Evolutionary conservation across 2,797 vertebrate species (phyloP).

Genomic region (Spinus pinus): DNA sequence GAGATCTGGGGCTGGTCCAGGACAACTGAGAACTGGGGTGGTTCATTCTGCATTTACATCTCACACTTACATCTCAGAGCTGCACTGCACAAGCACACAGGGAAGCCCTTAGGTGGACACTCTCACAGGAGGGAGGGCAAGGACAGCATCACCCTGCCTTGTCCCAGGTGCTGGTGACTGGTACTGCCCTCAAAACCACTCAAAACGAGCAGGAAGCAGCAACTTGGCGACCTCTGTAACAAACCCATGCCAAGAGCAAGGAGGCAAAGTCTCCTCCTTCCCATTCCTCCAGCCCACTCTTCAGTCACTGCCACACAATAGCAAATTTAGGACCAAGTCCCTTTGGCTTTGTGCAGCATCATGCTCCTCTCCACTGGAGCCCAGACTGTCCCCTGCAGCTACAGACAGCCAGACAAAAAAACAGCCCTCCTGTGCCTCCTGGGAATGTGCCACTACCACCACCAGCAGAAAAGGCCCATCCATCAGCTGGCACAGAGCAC

Average conservation of each 20-base stretch:
- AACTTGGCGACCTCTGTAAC: neutral
- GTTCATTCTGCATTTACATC: accelerated
- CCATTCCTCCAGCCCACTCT: neutral
- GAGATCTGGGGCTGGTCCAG: accelerated
- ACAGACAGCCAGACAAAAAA: neutral
- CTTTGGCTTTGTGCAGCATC: accelerated
- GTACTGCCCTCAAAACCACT: neutral
- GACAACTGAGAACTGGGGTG: too few relatives aligned
- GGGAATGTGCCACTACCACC: neutral
- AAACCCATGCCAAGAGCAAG: neutral
- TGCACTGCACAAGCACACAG: accelerated
- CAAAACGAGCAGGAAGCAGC: accelerated
- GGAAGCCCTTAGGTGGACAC: accelerated
- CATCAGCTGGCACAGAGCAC: accelerated
- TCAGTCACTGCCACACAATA: neutral
- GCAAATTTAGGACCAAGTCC: neutral
- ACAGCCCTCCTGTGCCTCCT: neutral
- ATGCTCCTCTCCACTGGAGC: accelerated
- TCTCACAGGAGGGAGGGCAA: accelerated
- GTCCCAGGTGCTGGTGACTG: accelerated
- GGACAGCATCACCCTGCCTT: neutral
- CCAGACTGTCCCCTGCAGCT: neutral
- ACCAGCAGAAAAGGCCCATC: accelerated
- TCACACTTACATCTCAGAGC: neutral
- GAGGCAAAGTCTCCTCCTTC: neutral